Percentiles rank a stretch among this genome's conserved stretches.
phyloP scores from a whole-genome alignment of 2,888 invertebrate genomes.

The Lottia scabra region DNA sequence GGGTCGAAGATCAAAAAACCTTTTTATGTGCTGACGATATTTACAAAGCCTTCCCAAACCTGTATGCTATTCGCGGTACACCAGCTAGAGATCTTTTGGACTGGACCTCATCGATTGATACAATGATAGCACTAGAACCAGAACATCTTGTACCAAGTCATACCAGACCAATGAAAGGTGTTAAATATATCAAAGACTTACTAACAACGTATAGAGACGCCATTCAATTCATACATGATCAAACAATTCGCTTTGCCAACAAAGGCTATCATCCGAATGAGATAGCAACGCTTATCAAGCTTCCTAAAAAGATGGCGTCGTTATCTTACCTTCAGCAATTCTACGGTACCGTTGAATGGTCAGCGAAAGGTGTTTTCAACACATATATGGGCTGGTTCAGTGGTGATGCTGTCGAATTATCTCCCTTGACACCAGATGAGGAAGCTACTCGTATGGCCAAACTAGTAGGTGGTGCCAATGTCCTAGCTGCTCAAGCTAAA shows the following conservation, averaged over 20 bases:
- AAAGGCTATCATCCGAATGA: slow-evolving; percentile 59
- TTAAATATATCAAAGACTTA: slow-evolving; percentile 31
- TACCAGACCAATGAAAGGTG: slow-evolving; percentile 49
- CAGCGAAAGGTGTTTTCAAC: slow-evolving; percentile 51
- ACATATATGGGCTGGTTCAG: slow-evolving; percentile 50
- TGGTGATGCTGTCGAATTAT: slow-evolving; percentile 49
- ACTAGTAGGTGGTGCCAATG: slow-evolving; percentile 41
- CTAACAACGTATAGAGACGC: slow-evolving; percentile 54
- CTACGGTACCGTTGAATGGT: slow-evolving; percentile 62
- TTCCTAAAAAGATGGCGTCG: slow-evolving; percentile 44
- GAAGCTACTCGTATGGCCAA: slow-evolving; percentile 42
- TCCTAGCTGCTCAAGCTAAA: slow-evolving; percentile 31
- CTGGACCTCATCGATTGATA: slow-evolving; percentile 58
- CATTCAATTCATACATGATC: slow-evolving; percentile 60
- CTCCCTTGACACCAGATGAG: slow-evolving; percentile 41
- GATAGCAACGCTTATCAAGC: slow-evolving; percentile 44
- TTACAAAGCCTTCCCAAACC: slow-evolving; percentile 60
- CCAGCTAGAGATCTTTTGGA: slow-evolving; percentile 43
- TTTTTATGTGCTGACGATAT: slow-evolving; percentile 59
- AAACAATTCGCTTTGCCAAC: slow-evolving; percentile 58
- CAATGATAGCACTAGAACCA: slow-evolving; percentile 50
- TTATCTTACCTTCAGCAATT: slow-evolving; percentile 54
- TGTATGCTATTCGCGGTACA: slow-evolving; percentile 62
- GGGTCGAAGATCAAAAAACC: slow-evolving; percentile 48
- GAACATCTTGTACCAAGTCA: slow-evolving; percentile 59